These are phyloP conservation scores for Chelon auratus DNA, from an alignment of 2,797 vertebrate species.

Conservation along the genomic window DNA sequence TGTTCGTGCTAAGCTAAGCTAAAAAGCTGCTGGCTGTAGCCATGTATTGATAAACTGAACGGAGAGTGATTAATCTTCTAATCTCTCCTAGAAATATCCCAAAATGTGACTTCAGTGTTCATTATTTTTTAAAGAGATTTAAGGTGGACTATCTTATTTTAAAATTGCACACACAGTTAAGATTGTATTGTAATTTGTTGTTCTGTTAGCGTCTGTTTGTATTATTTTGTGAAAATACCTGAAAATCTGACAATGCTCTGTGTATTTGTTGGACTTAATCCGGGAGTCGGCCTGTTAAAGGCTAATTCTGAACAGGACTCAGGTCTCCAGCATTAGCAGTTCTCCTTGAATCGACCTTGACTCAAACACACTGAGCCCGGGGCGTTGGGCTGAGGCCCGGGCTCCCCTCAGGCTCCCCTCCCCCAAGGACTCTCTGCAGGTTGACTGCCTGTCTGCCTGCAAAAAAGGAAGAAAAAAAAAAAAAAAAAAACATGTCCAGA, in stretches of 20 bases:
- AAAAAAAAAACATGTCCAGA: slow-evolving; percentile 71
- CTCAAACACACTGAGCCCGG: slow-evolving; percentile 69
- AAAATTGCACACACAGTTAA: neutral
- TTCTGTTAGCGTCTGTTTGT: neutral
- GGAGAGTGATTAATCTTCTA: neutral
- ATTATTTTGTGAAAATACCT: neutral
- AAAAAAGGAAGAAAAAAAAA: slow-evolving; percentile 39
- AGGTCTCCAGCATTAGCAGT: slow-evolving; percentile 55
- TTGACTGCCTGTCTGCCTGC: slow-evolving; percentile 66
- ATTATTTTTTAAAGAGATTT: too few species aligned
- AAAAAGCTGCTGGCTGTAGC: neutral
- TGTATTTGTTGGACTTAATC: slow-evolving; percentile 30
- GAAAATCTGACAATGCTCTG: neutral
- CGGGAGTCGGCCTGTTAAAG: slow-evolving; percentile 24
- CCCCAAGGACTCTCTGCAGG: slow-evolving; percentile 74
- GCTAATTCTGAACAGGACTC: slow-evolving; percentile 61
- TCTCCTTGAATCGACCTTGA: slow-evolving; percentile 83
- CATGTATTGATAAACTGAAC: too few species aligned
- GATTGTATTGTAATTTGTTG: neutral
- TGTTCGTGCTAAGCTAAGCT: neutral
- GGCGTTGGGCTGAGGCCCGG: slow-evolving; percentile 67
- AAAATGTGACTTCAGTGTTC: neutral
- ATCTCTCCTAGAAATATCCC: neutral
- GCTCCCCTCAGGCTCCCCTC: slow-evolving; percentile 70
- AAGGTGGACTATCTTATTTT: too few species aligned